Conservation (phyloP, 2,113 vertebrate species). For the Cygnus buccinator region DNA sequence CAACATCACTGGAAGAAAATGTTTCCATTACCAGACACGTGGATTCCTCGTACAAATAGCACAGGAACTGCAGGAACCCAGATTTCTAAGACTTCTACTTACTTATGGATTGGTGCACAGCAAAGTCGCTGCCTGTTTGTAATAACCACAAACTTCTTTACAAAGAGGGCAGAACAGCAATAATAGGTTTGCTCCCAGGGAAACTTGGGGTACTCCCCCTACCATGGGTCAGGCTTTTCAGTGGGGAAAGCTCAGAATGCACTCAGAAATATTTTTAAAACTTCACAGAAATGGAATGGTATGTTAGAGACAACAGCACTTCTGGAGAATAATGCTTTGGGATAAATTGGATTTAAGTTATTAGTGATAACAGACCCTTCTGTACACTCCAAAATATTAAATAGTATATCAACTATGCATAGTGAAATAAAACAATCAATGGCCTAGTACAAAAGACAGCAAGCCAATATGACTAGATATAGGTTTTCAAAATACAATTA, state of each 20-base stretch:
- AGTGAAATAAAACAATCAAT: not conserved
- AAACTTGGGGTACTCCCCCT: not conserved
- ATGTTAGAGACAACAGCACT: not conserved
- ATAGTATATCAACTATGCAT: fast-evolving
- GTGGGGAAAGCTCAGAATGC: not conserved
- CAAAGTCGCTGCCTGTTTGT: not conserved
- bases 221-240: not conserved
- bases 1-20: not conserved
- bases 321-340: not conserved
- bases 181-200: not conserved
- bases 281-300: not conserved
- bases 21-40: not conserved
- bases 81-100: not conserved
- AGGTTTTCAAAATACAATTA: not conserved
- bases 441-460: not conserved
- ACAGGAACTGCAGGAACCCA: not conserved
- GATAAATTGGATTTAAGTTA: not conserved
- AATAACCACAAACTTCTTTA: not conserved
- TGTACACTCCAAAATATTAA: not conserved
- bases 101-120: not conserved
- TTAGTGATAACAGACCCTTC: not conserved
- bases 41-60: not conserved
- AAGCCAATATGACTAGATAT: not conserved
- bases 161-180: not conserved
- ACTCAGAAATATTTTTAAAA: not conserved